Base-by-base conservation (phyloP, 2,888 invertebrate species). In the Dynastes hyllus region DNA sequence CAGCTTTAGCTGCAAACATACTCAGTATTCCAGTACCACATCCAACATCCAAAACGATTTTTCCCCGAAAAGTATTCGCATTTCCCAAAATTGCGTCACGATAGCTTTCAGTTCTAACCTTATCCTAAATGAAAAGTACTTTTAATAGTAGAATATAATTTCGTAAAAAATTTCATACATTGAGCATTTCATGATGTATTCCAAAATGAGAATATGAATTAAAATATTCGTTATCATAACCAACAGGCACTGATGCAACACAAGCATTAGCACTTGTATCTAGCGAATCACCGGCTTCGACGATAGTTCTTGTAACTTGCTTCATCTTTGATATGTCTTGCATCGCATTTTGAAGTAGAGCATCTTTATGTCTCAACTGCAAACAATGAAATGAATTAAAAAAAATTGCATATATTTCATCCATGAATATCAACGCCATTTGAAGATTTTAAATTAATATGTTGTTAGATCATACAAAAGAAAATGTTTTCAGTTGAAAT, bases 1-100 rank as follows among this genome's bases (percentile, higher is more conserved):
- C 98, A 29, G 98, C 97, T 86, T 96, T 94, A 11, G 98, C 98
- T 82, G 97, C 96, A 91, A 99, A 99, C 97, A 99, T 98, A 13
- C 98, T 98, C 32, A 99, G 90, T 83, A 99, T 98, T 40, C 98
- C 97, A 0, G 99, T 99, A 32, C 99, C 99, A 89, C 98, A 98
- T 51, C 99, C 99, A 78, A 99, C 94, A 90, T 99, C 99, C 80
- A 99, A 90, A 27, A 99, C 96, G 29, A 93, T 90, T 89, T 97
- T 97, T 58, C 93, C 93, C 84, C 90, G 90, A 76, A 98, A 92
- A 78, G 92, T 89, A 50, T 92, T 91, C 45, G 90, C 90, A 87
- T 98, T 98, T 22, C 92, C 92, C 71, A 95, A 86, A 82, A 98
- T 94, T 29, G 97, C 96, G 89, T 96, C 93, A 83, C 94, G 91